Evolutionary conservation across 2,888 invertebrate species (phyloP), one percentile per base, ranked within the genome.

Genomic region (Cephalotes varians): DNA sequence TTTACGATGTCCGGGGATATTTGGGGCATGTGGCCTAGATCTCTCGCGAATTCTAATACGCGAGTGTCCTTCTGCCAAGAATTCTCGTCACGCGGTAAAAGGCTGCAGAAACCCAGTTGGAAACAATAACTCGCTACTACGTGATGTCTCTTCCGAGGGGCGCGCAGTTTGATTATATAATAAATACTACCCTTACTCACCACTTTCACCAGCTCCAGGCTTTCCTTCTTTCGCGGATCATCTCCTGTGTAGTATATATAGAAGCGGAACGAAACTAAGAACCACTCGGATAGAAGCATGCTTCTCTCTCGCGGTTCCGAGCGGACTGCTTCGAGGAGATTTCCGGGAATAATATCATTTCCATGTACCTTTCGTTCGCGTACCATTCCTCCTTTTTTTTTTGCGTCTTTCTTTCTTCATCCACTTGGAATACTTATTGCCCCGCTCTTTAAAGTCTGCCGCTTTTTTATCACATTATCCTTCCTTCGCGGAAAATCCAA

Each of bases 71-170:
- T 25, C 28, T 21, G 40, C 60, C 77, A 71, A 49, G 67, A 90
- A 93, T 93, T 93, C 92, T 76, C 87, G 91, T 93, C 93, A 93
- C 93, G 93, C 85, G 84, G 84, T 86, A 83, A 73, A 88, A 90
- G 88, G 88, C 85, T 85, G 64, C 5, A 86, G 40, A n/a, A n/a
- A 88, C 87, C 87, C 87, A 81, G 89, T 84, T 90, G 87, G 89
- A 93, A 93, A 92, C 92, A 93, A 93, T 93, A 93, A 92, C 91
- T 90, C 86, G 82, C 83, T 73, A 74, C 86, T 93, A 93, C 92
- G 92, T 93, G 93, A 92, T 88, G 83, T 84, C 87, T 88, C 74
- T 91, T 82, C 25, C n/a, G 87, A 91, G 84, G 86, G 51, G 51
- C 18, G 44, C 18, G 64, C 56, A 72, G 80, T 73, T 82, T 88